Conservation (phyloP, 2,113 vertebrate genomes). For the Forbesichthys agassizii region DNA sequence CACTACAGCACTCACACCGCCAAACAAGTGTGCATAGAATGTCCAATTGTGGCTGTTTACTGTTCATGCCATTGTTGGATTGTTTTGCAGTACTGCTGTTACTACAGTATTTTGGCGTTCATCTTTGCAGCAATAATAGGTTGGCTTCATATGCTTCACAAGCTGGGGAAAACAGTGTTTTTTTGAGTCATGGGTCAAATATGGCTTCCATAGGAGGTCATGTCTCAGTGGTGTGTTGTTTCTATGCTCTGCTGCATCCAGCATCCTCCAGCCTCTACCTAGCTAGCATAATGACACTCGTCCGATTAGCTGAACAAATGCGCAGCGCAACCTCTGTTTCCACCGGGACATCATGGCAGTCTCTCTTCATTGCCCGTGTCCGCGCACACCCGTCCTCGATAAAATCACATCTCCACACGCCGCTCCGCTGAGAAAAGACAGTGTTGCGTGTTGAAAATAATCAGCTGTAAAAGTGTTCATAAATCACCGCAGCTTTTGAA, state of each 20-base stretch:
- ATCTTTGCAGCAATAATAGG: too few species aligned
- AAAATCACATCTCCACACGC: background rate
- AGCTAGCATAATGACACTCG: conserved; percentile 57
- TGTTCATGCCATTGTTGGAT: too few species aligned
- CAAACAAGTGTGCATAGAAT: background rate
- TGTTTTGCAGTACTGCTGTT: too few species aligned
- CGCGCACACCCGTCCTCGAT: background rate
- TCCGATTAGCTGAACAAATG: conserved; percentile 74
- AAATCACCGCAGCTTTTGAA: conserved; percentile 61
- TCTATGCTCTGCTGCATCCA: conserved; percentile 1
- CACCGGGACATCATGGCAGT: conserved; percentile 17
- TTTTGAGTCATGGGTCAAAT: too few species aligned
- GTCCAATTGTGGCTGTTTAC: background rate
- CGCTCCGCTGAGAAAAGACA: conserved; percentile 35
- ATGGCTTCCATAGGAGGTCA: conserved; percentile 33
- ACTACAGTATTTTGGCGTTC: too few species aligned
- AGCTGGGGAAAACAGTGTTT: too few species aligned
- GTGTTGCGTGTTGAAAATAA: conserved; percentile 49
- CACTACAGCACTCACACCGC: too few species aligned
- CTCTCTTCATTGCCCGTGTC: background rate
- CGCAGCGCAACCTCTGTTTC: conserved; percentile 36
- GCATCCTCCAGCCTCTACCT: conserved; percentile 34
- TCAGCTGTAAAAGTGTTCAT: conserved; percentile 66
- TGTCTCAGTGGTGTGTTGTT: conserved; percentile 20
- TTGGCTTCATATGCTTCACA: too few species aligned